Evolutionary conservation across 2,113 vertebrate species (phyloP).

Genomic region (Nettapus auritus): DNA sequence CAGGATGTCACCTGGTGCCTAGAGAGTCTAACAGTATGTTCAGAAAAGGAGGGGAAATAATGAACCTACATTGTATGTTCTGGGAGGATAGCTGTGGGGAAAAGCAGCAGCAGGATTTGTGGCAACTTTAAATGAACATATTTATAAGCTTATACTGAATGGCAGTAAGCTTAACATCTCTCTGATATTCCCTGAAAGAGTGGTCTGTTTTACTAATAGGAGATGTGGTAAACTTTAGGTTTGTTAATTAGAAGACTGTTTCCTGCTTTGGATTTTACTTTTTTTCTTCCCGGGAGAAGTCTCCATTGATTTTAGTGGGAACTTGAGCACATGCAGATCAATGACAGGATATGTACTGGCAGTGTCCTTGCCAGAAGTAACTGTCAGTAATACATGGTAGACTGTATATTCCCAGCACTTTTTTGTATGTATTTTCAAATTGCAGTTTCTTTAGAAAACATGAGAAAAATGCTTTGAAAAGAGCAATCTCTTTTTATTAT

Average conservation of each 20-base stretch:
- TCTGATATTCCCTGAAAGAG: not conserved
- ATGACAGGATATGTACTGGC: conserved; percentile 1
- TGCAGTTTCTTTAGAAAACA: not conserved
- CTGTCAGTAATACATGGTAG: not conserved
- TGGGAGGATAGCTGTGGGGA: not conserved
- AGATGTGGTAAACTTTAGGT: not conserved
- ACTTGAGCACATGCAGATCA: conserved; percentile 6
- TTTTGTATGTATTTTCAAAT: not conserved
- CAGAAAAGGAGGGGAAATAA: not conserved
- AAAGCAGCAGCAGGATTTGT: not conserved
- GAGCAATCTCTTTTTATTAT: not conserved
- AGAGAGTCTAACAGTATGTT: not conserved
- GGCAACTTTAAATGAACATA: not conserved
- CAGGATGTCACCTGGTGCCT: not conserved
- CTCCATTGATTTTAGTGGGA: conserved; percentile 13
- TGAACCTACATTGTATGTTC: not conserved
- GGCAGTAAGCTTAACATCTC: not conserved
- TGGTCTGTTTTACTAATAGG: not conserved
- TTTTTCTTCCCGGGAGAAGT: not conserved
- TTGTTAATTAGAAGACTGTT: not conserved
- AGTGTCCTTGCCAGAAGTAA: not conserved
- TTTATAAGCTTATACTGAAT: not conserved
- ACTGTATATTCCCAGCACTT: not conserved
- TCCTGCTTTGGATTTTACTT: not conserved
- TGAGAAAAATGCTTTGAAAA: not conserved